These are phyloP conservation scores for Crematogaster levior DNA, from an alignment of 2,888 invertebrate species.

Conservation along the genomic window DNA sequence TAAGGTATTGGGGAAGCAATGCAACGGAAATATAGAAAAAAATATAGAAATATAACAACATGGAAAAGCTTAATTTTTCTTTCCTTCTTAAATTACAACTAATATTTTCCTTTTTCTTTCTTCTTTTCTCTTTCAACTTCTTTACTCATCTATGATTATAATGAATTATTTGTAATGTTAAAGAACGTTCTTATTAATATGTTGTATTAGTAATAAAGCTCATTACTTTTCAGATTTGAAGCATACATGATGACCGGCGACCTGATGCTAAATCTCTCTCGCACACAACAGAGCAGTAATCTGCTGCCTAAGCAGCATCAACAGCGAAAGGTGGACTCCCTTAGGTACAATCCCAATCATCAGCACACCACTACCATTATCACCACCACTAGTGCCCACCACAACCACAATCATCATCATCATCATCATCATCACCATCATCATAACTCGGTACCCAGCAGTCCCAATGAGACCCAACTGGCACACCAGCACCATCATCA, in stretches of 20 bases:
- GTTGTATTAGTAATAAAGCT: neutral
- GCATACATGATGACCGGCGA: constrained; percentile 99
- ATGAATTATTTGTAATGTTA: neutral
- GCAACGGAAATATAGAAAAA: neutral
- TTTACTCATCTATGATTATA: neutral
- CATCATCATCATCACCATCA: constrained; percentile 86
- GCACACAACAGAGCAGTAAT: constrained; percentile 90
- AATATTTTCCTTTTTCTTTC: neutral
- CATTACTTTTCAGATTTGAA: constrained; percentile 89
- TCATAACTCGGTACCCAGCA: constrained; percentile 90
- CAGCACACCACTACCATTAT: constrained; percentile 85
- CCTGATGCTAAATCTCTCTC: constrained; percentile 96
- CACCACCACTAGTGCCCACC: constrained; percentile 86
- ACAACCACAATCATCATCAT: constrained; percentile 86
- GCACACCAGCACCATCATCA: constrained; percentile 80
- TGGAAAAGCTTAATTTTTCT: neutral
- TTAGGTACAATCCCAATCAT: constrained; percentile 88
- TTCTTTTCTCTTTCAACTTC: neutral
- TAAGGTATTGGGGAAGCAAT: neutral
- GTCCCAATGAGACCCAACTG: constrained; percentile 88
- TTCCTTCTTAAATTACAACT: neutral
- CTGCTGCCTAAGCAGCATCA: constrained; percentile 86
- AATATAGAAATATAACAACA: neutral
- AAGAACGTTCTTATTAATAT: neutral
- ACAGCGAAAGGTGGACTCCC: constrained; percentile 86